phyloP scores from a whole-genome alignment of 2,888 invertebrate species.

The Rugalucina vietnamica region DNA sequence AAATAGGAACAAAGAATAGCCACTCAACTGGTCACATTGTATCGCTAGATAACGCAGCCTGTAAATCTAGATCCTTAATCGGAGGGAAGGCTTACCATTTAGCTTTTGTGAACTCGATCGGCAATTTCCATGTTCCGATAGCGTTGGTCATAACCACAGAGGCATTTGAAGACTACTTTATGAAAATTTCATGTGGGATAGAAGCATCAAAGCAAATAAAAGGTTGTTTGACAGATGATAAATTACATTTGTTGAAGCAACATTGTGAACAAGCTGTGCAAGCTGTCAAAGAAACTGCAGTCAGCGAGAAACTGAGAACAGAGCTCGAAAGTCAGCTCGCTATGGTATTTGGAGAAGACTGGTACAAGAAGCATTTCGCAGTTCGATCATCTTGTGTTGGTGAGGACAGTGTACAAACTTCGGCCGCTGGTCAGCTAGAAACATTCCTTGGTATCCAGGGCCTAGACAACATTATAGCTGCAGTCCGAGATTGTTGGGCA shows the following conservation, averaged over 20 bases:
- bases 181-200: background rate
- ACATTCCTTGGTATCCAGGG: background rate
- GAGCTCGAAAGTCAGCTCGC: background rate
- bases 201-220: background rate
- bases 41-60: background rate
- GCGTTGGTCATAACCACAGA: background rate
- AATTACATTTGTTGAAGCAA: background rate
- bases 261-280: background rate
- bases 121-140: background rate
- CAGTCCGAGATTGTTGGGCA: background rate
- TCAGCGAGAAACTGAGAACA: background rate
- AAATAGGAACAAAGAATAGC: background rate
- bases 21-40: too few species aligned
- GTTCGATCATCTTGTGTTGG: conserved; percentile 17
- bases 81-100: background rate
- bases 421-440: conserved; percentile 15
- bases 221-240: background rate
- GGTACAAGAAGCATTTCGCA: conserved; percentile 1
- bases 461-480: background rate
- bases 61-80: background rate
- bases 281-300: background rate
- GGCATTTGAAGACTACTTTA: background rate
- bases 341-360: background rate
- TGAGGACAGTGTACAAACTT: background rate
- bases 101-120: background rate